Evolutionary conservation across 2,888 invertebrate genomes (phyloP).

Genomic region (Anthrax anthrax): DNA sequence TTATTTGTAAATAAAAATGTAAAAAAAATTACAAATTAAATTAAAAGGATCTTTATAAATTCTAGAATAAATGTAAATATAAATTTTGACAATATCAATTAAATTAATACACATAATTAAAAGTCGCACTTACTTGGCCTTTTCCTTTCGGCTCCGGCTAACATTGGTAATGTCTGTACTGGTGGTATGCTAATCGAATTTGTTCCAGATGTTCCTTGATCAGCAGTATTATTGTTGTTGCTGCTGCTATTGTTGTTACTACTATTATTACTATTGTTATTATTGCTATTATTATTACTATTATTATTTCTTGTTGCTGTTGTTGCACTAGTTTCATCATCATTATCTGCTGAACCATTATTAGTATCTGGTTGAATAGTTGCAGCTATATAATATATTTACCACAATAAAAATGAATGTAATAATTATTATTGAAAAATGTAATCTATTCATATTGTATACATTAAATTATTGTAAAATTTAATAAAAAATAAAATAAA

Average conservation of each 20-base stretch:
- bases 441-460: no score
- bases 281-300: neutral
- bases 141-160: slow-evolving; percentile 8
- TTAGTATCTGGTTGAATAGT: slow-evolving; percentile 5
- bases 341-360: neutral
- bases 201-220: neutral
- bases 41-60: no score
- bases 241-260: neutral
- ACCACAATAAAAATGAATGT: neutral
- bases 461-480: no score
- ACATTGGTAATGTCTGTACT: slow-evolving; percentile 9
- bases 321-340: neutral
- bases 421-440: no score
- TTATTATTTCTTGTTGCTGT: no score
- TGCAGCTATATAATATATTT: slow-evolving; percentile 2
- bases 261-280: neutral
- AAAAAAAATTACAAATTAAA: no score
- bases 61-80: no score
- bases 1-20: no score
- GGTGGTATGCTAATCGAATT: slow-evolving; percentile 5
- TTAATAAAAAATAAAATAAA: neutral
- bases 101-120: neutral
- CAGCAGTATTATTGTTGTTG: neutral
- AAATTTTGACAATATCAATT: no score
- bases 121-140: slow-evolving; percentile 11